Base-by-base conservation (phyloP, 1,140 invertebrate genomes). In the Gryon sp. region DNA sequence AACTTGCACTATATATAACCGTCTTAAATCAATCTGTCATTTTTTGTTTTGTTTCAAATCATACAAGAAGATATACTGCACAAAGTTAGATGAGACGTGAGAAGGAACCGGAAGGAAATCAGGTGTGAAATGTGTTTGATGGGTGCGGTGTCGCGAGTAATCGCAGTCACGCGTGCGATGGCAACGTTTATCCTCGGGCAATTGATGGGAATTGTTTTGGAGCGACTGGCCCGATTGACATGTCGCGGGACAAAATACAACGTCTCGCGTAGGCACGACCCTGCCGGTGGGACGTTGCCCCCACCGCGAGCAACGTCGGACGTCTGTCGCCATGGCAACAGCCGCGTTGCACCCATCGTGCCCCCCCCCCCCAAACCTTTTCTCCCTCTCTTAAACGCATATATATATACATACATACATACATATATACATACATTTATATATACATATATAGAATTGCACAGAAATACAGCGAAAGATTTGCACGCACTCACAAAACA, bases 291-390 rank as follows among this genome's bases (percentile, higher is more conserved):
- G 82, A 85, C 86, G 84, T 87, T 87, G 85, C 85, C 83, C 85
- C 86, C 82, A 84, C 85, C 83, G 80, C 79, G 43, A 74, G 70
- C 82, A 81, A 83, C 82, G 84, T 82, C 85, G 84, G 86, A 85
- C 84, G 87, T 88, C 88, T 88, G 87, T 89, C 86, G 84, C 88
- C 86, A 88, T 89, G 82, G 88, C 82, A 86, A 89, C 88, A 87
- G 85, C 82, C 83, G 85, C 85, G 86, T 85, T 88, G 83, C 84
- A 83, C 83, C 84, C 82, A 86, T 83, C 76, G 76, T 69, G 55
- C 53, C 66, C 53, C 53, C 43, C 66, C 80, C 70, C 74, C 78
- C 65, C n/a, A n/a, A n/a, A n/a, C n/a, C n/a, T n/a, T n/a, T n/a
- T n/a, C n/a, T n/a, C n/a, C n/a, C n/a, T n/a, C n/a, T n/a, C n/a